phyloP scores from a whole-genome alignment of 2,113 vertebrate genomes.

The Malaclemys terrapin region DNA sequence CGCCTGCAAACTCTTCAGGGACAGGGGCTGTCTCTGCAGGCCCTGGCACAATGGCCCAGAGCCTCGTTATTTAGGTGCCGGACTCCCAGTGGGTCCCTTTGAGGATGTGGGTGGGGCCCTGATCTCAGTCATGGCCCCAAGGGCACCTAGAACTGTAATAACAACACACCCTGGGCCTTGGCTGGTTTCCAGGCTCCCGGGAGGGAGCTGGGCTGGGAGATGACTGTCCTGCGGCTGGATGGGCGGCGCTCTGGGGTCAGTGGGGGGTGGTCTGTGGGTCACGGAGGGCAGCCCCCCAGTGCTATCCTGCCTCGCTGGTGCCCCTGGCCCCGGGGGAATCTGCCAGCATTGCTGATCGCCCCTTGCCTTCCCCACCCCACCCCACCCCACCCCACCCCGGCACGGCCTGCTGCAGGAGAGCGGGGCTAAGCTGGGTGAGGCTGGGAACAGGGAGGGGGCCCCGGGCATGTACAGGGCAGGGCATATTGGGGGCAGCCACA shows the following conservation, averaged over 20 bases:
- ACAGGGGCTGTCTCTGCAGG: background rate
- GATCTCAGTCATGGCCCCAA: background rate
- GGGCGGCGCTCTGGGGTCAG: background rate
- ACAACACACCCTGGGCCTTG: too few relatives aligned
- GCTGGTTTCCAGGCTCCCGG: too few relatives aligned
- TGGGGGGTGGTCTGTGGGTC: background rate
- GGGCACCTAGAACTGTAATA: too few relatives aligned
- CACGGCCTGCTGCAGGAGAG: background rate
- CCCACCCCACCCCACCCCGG: background rate
- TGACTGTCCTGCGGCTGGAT: background rate
- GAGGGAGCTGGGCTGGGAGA: too few relatives aligned
- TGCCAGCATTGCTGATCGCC: background rate
- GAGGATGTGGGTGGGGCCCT: background rate
- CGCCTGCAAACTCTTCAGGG: too few relatives aligned
- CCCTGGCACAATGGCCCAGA: background rate
- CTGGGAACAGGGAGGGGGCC: background rate
- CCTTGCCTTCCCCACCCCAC: background rate
- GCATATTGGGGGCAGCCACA: too few relatives aligned
- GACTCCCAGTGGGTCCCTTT: background rate
- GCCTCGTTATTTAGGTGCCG: too few relatives aligned
- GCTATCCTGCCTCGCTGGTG: background rate
- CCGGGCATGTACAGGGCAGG: too few relatives aligned
- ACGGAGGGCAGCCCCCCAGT: too few relatives aligned
- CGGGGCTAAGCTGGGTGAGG: too few relatives aligned
- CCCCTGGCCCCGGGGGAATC: too few relatives aligned